These are phyloP conservation scores for Tetramorium simillimum DNA, from an alignment of 1,140 invertebrate species.

Conservation along the genomic window DNA sequence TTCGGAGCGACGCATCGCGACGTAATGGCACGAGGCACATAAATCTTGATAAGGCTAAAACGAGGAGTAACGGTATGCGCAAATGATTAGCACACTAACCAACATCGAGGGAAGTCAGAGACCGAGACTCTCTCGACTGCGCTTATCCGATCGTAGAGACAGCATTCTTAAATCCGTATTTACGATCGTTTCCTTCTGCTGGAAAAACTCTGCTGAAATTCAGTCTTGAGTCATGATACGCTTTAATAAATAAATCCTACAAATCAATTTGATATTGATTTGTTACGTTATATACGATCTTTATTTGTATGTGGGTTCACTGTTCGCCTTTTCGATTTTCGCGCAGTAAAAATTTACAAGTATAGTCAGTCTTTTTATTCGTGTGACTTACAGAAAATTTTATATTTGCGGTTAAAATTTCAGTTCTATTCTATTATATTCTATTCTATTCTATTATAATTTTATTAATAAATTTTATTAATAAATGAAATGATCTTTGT, in stretches of 20 bases:
- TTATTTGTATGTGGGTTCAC: no score
- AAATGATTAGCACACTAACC: conserved; percentile 55
- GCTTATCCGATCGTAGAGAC: conserved; percentile 10
- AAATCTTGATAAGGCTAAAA: conserved; percentile 46
- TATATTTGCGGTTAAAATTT: no score
- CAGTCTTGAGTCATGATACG: not conserved
- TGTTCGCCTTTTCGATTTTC: no score
- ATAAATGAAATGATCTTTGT: no score
- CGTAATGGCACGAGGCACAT: not conserved
- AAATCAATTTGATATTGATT: conserved; percentile 9
- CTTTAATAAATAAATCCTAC: conserved; percentile 1
- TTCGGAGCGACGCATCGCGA: not conserved
- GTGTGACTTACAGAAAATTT: no score
- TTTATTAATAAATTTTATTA: no score
- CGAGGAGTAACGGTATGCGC: conserved; percentile 38
- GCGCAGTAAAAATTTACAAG: no score
- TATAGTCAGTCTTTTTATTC: no score
- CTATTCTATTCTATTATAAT: no score
- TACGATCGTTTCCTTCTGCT: not conserved
- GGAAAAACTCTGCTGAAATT: not conserved
- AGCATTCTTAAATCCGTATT: not conserved
- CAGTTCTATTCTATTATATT: no score
- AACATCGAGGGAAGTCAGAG: conserved; percentile 18
- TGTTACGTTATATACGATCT: not conserved
- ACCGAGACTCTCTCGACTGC: not conserved